phyloP scores from a whole-genome alignment of 1,140 invertebrate genomes.

The Ostrea edulis region DNA sequence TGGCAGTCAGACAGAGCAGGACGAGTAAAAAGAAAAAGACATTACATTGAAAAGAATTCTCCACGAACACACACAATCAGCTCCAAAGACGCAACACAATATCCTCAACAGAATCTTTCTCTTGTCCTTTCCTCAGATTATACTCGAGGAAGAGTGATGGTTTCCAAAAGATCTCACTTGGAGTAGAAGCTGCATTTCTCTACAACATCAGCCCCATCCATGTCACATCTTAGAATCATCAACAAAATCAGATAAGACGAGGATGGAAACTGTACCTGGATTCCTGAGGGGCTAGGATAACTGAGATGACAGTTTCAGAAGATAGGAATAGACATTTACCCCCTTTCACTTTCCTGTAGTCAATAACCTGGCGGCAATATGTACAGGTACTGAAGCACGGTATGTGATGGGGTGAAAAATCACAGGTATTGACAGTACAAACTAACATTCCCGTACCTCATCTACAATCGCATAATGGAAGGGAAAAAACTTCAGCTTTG shows the following conservation, averaged over 20 bases:
- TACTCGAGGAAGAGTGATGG: neutral
- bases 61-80: neutral
- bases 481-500: neutral
- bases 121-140: no score
- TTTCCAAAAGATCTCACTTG: neutral
- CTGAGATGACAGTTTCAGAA: neutral
- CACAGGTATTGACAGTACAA: neutral
- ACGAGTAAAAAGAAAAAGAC: neutral
- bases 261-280: neutral
- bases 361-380: neutral
- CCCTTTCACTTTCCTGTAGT: neutral
- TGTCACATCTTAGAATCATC: constrained; percentile 4
- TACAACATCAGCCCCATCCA: neutral
- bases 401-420: neutral
- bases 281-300: neutral
- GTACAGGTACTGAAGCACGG: neutral
- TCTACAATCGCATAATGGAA: no score
- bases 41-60: neutral
- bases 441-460: neutral
- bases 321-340: neutral
- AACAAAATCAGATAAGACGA: neutral
- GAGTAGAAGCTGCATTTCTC: neutral
- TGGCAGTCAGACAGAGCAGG: neutral
- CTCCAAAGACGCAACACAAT: neutral
- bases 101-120: neutral